These are phyloP conservation scores for Lamproptera curius DNA, from an alignment of 2,888 invertebrate genomes.

Conservation along the genomic window DNA sequence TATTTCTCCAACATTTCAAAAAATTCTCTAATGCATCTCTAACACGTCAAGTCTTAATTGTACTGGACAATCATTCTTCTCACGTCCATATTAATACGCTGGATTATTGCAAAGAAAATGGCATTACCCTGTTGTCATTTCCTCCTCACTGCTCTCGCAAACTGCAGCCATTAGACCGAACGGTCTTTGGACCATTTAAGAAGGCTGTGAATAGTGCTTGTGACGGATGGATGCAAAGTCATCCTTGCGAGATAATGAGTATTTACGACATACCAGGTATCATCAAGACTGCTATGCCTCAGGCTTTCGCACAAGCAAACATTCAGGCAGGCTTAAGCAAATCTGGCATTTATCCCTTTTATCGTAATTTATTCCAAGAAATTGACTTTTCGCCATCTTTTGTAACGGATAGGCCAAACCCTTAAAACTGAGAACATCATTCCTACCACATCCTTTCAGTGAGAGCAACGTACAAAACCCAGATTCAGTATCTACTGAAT, in stretches of 20 bases:
- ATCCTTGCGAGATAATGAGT: slow-evolving; percentile 34
- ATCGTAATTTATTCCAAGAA: slow-evolving; percentile 29
- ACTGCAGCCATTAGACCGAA: slow-evolving; percentile 32
- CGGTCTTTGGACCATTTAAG: slow-evolving; percentile 34
- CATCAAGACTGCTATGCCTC: slow-evolving; percentile 26
- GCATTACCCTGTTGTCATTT: slow-evolving; percentile 30
- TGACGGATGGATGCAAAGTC: slow-evolving; percentile 32
- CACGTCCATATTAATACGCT: slow-evolving; percentile 28
- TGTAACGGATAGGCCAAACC: slow-evolving; percentile 33
- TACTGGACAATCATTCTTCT: slow-evolving; percentile 34
- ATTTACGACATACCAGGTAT: slow-evolving; percentile 38
- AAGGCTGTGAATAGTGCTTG: slow-evolving; percentile 28
- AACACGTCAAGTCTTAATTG: slow-evolving; percentile 18
- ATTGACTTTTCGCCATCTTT: slow-evolving; percentile 32
- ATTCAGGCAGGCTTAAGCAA: slow-evolving; percentile 31
- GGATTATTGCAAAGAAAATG: slow-evolving; percentile 30
- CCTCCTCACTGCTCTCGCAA: slow-evolving; percentile 34
- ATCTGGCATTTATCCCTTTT: slow-evolving; percentile 32
- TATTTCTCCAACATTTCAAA: not conserved
- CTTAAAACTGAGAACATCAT: not conserved
- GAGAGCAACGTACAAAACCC: not conserved
- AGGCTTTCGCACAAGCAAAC: slow-evolving; percentile 29
- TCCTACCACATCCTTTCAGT: not conserved
- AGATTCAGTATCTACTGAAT: not conserved
- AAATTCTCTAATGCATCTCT: slow-evolving; percentile 11